These are phyloP conservation scores for Cantharis lateralis DNA, from an alignment of 2,888 invertebrate genomes.

Conservation along the genomic window DNA sequence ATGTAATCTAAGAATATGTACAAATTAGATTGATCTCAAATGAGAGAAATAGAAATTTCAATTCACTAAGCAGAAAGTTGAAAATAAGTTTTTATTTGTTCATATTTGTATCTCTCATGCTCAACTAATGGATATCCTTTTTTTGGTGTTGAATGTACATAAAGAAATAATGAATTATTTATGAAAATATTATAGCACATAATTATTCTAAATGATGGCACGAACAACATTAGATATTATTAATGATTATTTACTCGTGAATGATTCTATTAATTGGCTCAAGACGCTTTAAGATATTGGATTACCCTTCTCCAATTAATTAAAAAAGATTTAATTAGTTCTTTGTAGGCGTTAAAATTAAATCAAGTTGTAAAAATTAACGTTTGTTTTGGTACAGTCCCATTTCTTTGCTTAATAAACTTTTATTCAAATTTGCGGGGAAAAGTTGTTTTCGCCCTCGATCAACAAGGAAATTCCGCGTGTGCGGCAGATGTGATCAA, in stretches of 20 bases:
- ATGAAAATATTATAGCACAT: not conserved
- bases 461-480: conserved; percentile 89
- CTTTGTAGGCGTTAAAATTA: not conserved
- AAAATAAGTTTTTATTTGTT: not conserved
- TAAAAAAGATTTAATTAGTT: not conserved
- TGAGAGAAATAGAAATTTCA: not conserved
- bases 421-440: not conserved
- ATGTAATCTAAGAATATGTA: conserved; percentile 20
- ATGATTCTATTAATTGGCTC: not conserved
- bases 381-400: not conserved
- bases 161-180: not conserved
- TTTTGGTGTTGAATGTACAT: not conserved
- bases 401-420: not conserved
- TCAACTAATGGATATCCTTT: not conserved
- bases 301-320: not conserved
- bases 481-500: conserved; percentile 85
- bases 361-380: not conserved
- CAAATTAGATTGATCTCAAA: not conserved
- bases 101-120: not conserved
- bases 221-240: not conserved
- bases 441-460: conserved; percentile 80
- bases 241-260: not conserved
- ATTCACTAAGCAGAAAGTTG: not conserved
- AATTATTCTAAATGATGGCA: not conserved
- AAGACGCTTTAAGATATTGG: not conserved